Base-by-base conservation (phyloP, 2,113 vertebrate species). In the Choloepus hoffmanni region DNA sequence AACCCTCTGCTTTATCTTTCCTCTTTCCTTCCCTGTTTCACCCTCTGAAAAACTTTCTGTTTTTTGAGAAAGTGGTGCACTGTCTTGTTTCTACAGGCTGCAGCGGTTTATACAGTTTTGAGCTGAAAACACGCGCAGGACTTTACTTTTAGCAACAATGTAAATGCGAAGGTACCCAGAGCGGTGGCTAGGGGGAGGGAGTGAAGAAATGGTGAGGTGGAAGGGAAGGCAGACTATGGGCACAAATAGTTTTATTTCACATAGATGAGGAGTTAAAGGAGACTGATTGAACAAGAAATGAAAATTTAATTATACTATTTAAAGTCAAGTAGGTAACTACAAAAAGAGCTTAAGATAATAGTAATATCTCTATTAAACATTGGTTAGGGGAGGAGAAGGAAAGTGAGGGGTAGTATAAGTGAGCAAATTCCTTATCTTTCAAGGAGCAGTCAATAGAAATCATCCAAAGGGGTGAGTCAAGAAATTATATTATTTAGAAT, bases 21-120 rank as follows among this genome's bases (percentile, higher is more conserved):
- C 36, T 82, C 58, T 86, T 95, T 83, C 55, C 48, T 93, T 83
- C 89, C 91, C 28, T 43, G n/a, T 48, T 74, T 77, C 9, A 23
- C 5, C 28, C n/a, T 73, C 21, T 5, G 60, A 30, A 93, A 92
- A 60, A 70, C 23, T 33, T 33, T 3, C 60, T 30, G 43, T 9
- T 9, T 70, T 91, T 86, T 18, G 9, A 90, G 88, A 84, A 95
- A 68, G 63, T 68, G 90, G 53, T 85, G n/a, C 45, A 24, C 68
- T 43, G 45, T 63, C 33, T 6, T 43, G 23, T 81, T 94, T 92
- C 43, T 83, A 70, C 45, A 94, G 36, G 18, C 28, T 53, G 28
- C 16, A 30, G 21, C 67, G 4, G 21, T 43, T 88, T 82, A 89
- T 73, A 62, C 63, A 85, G 30, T 55, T 55, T 60, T 62, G 14